A percentile compares a stretch with the other conserved stretches of the same genome.
Evolutionary conservation across 2,888 invertebrate species (phyloP).

Genomic region (Shargacucullia verbasci): DNA sequence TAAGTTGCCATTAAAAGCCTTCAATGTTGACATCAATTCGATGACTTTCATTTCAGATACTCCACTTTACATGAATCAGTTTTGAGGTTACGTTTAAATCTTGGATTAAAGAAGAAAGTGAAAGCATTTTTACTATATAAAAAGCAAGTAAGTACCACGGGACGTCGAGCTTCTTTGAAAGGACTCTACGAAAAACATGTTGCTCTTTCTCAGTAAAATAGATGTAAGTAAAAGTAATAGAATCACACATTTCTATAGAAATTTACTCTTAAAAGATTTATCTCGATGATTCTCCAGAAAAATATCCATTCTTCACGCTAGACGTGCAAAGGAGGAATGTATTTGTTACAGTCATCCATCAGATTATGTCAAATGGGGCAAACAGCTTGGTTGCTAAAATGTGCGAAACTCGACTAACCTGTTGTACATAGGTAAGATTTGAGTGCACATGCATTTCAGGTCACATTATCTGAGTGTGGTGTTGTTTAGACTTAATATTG

Average conservation of each 20-base stretch:
- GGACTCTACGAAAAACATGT: constrained; percentile 21
- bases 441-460: constrained; percentile 44
- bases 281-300: constrained; percentile 37
- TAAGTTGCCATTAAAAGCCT: constrained; percentile 4
- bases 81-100: constrained; percentile 28
- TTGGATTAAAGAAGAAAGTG: constrained; percentile 42
- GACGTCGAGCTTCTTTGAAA: constrained; percentile 19
- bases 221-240: constrained; percentile 8
- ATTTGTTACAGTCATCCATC: constrained; percentile 44
- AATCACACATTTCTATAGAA: constrained; percentile 24
- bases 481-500: constrained; percentile 48
- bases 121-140: constrained; percentile 28
- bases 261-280: constrained; percentile 21
- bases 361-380: constrained; percentile 44
- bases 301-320: constrained; percentile 31
- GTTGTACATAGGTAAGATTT: constrained; percentile 44
- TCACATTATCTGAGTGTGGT: constrained; percentile 43
- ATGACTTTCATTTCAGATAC: constrained; percentile 42
- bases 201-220: constrained; percentile 8
- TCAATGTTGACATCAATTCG: constrained; percentile 34
- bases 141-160: too few relatives aligned
- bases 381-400: constrained; percentile 38
- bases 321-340: constrained; percentile 37
- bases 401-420: constrained; percentile 37
- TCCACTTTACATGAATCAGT: constrained; percentile 35